These are phyloP conservation scores for Maccullochella peelii DNA, from an alignment of 2,113 vertebrate species.

Conservation along the genomic window DNA sequence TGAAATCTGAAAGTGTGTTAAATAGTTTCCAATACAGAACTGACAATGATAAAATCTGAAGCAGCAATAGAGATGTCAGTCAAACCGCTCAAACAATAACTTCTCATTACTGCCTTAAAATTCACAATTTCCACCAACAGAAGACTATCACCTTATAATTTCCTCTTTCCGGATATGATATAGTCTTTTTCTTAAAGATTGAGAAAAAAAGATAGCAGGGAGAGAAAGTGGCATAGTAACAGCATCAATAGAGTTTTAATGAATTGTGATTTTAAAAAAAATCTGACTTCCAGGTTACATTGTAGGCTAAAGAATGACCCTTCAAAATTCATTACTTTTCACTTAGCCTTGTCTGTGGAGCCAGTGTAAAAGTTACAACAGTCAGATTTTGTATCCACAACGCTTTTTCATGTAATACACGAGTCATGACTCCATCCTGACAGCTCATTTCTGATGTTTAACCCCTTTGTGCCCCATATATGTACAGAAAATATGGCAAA, in stretches of 20 bases:
- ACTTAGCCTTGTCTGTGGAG: background rate
- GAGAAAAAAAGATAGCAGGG: constrained; percentile 34
- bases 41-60: constrained; percentile 50
- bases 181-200: constrained; percentile 21
- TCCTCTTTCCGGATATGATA: constrained; percentile 58
- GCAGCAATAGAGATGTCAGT: constrained; percentile 40
- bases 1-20: constrained; percentile 12
- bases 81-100: constrained; percentile 36
- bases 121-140: constrained; percentile 40
- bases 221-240: constrained; percentile 42
- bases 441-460: constrained; percentile 42
- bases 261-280: constrained; percentile 36
- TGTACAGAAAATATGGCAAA: constrained; percentile 6
- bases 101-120: constrained; percentile 44
- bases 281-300: constrained; percentile 26
- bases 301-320: constrained; percentile 29
- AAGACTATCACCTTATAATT: constrained; percentile 36
- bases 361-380: constrained; percentile 11
- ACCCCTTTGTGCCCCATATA: background rate
- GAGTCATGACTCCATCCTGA: constrained; percentile 13
- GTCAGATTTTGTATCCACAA: constrained; percentile 11
- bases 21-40: constrained; percentile 1
- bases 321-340: constrained; percentile 8
- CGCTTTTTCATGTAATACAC: constrained; percentile 20
- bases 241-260: constrained; percentile 25